Percentiles rank a stretch among this genome's conserved stretches.
Evolutionary conservation across 2,888 invertebrate genomes (phyloP).

Genomic region (Rutpela maculata): DNA sequence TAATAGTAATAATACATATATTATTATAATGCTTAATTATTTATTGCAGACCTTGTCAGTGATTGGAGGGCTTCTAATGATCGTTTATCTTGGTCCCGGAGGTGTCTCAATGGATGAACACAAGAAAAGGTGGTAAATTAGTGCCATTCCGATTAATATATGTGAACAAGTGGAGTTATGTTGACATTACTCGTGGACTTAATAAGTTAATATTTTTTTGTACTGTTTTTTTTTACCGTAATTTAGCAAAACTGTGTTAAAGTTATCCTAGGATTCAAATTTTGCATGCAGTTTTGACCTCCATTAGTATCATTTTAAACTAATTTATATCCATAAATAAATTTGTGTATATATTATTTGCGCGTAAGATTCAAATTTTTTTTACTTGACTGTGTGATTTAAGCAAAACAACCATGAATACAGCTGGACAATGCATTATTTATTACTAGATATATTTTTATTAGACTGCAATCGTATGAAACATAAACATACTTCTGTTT

Average conservation of each 20-base stretch:
- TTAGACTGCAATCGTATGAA: constrained; percentile 13
- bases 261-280: constrained; percentile 26
- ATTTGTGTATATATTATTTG: constrained; percentile 43
- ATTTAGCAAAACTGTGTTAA: constrained; percentile 24
- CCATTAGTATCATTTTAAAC: constrained; percentile 27
- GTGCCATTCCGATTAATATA: constrained; percentile 48
- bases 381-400: constrained; percentile 16
- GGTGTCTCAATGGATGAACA: constrained; percentile 99
- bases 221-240: constrained; percentile 30
- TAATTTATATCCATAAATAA: constrained; percentile 40
- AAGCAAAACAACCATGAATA: neutral
- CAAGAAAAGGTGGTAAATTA: constrained; percentile 96
- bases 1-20: no score
- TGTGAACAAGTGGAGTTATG: constrained; percentile 44
- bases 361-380: constrained; percentile 16
- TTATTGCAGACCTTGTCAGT: constrained; percentile 96
- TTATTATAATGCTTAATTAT: neutral
- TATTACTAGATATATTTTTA: constrained; percentile 22
- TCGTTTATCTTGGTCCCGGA: constrained; percentile 98
- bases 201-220: constrained; percentile 27
- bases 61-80: constrained; percentile 98
- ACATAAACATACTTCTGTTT: constrained; percentile 20
- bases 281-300: constrained; percentile 37
- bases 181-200: constrained; percentile 41
- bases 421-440: constrained; percentile 37